phyloP scores from a whole-genome alignment of 2,888 invertebrate species.

The Exephanes ischioxanthus region DNA sequence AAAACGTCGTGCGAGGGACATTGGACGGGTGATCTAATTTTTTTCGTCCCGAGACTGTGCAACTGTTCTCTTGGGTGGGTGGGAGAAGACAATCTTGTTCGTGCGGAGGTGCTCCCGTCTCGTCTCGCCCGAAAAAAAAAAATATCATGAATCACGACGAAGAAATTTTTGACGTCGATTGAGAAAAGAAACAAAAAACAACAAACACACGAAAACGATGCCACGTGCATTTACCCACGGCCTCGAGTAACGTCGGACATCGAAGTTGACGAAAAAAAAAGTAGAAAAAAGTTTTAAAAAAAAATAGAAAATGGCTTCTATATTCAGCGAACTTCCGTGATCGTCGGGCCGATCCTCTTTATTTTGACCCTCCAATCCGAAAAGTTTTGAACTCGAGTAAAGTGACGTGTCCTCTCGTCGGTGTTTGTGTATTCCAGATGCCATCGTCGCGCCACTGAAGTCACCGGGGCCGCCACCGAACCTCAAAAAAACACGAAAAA shows the following conservation, averaged over 20 bases:
- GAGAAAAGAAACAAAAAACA: not conserved
- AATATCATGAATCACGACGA: conserved; percentile 46
- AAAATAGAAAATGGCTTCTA: not conserved
- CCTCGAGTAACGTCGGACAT: not conserved
- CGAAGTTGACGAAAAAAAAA: not conserved
- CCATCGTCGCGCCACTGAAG: conserved; percentile 52
- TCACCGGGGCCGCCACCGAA: not conserved
- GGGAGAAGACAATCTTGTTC: not conserved
- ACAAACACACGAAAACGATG: conserved; percentile 23
- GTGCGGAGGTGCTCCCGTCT: not conserved
- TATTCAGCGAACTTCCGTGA: conserved; percentile 13
- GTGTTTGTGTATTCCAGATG: conserved; percentile 69
- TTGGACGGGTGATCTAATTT: not conserved
- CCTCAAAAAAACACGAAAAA: not conserved
- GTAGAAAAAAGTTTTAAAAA: not conserved
- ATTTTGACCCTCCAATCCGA: not conserved
- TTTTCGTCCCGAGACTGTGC: not conserved
- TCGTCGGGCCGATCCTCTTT: conserved; percentile 14
- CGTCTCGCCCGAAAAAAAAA: not conserved
- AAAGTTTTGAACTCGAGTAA: not conserved
- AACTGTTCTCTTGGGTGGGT: not conserved
- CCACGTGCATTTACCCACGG: conserved; percentile 7
- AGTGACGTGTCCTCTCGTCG: conserved; percentile 25
- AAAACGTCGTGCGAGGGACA: not conserved
- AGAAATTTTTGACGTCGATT: conserved; percentile 29